Conservation (phyloP, 2,797 vertebrate genomes). For the Halcyon badia region DNA sequence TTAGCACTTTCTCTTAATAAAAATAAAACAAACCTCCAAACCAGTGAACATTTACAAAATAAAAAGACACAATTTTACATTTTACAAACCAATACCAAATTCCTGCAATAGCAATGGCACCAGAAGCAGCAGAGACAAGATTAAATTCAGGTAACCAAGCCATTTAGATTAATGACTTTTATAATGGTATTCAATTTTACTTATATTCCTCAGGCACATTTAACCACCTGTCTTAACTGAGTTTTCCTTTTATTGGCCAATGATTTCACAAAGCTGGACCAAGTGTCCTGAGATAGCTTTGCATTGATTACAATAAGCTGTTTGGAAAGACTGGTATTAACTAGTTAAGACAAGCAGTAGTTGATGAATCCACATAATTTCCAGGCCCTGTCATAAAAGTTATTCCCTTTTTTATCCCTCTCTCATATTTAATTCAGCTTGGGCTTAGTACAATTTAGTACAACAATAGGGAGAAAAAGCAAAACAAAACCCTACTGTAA, state of each 20-base stretch:
- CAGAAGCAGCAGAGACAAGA: neutral
- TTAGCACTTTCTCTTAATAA: neutral
- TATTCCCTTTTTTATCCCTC: neutral
- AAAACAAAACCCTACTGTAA: neutral
- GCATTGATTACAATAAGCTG: neutral
- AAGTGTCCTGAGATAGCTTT: neutral
- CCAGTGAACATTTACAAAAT: neutral
- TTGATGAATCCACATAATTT: neutral
- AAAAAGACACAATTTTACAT: neutral
- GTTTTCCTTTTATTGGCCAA: neutral
- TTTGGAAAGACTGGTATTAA: neutral
- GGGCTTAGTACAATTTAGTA: neutral
- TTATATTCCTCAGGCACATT: neutral
- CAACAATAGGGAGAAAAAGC: neutral
- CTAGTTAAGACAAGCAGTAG: neutral
- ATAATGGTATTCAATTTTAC: neutral
- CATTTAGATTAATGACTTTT: neutral
- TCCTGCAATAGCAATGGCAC: neutral
- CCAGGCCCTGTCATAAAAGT: neutral
- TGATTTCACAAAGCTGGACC: neutral
- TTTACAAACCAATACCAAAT: neutral
- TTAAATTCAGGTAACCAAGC: neutral
- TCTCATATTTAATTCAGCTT: neutral
- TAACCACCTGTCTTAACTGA: neutral
- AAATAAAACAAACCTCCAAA: no score